phyloP scores from a whole-genome alignment of 1,140 invertebrate species.

The Ips nitidus region DNA sequence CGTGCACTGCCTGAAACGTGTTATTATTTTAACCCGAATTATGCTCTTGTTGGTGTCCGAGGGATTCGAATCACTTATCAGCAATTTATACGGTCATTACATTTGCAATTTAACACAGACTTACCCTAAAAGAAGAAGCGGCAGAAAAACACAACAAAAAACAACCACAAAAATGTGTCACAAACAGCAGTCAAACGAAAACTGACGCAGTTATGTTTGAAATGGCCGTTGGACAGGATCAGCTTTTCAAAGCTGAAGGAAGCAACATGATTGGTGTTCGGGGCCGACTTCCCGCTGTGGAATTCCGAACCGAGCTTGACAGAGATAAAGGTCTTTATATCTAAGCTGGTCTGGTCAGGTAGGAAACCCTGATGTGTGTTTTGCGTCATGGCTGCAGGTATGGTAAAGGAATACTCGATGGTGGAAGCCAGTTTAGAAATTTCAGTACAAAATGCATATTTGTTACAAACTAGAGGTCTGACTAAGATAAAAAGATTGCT shows the following conservation, averaged over 20 bases:
- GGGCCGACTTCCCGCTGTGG: slow-evolving; percentile 37
- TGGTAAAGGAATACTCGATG: not conserved
- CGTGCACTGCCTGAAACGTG: slow-evolving; percentile 15
- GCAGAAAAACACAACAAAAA: not conserved
- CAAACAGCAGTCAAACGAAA: slow-evolving; percentile 28
- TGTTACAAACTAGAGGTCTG: no score
- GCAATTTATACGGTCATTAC: not conserved
- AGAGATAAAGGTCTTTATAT: slow-evolving; percentile 43
- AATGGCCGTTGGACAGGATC: slow-evolving; percentile 33
- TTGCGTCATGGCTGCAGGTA: slow-evolving; percentile 11
- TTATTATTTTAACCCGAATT: slow-evolving; percentile 21
- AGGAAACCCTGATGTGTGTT: slow-evolving; percentile 28
- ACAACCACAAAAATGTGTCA: slow-evolving; percentile 21
- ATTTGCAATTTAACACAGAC: no score
- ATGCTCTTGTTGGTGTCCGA: not conserved
- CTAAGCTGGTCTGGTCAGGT: slow-evolving; percentile 31
- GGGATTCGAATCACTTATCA: not conserved
- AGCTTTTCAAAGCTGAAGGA: slow-evolving; percentile 26
- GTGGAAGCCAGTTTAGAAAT: no score
- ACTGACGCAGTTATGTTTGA: slow-evolving; percentile 27
- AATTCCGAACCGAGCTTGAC: slow-evolving; percentile 38
- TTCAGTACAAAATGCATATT: no score
- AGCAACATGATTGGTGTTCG: slow-evolving; percentile 40
- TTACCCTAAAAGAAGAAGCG: not conserved
- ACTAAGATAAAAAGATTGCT: no score